Evolutionary conservation across 2,113 vertebrate species (phyloP).

Genomic region (Ailuropoda melanoleuca): DNA sequence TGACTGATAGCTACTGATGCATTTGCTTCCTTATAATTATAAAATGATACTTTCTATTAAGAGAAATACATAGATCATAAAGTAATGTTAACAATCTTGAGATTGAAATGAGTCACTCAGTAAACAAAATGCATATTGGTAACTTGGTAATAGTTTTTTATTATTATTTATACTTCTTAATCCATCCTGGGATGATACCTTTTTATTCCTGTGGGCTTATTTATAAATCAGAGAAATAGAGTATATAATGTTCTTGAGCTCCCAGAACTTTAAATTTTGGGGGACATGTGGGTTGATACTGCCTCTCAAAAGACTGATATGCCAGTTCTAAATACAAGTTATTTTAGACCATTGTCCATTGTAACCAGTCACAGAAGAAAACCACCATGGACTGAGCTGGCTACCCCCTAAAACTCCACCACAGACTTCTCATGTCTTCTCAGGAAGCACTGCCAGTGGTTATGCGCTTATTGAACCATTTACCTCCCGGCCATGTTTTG

Average conservation of each 20-base stretch:
- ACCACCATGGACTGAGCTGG: background rate
- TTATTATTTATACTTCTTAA: conserved; percentile 24
- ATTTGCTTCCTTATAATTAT: conserved; percentile 5
- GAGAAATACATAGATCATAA: background rate
- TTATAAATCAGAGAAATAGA: background rate
- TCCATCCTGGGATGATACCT: background rate
- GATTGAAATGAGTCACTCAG: background rate
- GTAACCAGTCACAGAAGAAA: background rate
- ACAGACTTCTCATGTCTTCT: background rate
- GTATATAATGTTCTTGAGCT: background rate
- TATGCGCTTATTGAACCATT: background rate
- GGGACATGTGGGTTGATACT: background rate
- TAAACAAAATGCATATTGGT: background rate
- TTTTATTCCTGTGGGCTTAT: background rate
- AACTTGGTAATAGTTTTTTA: background rate
- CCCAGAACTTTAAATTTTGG: background rate
- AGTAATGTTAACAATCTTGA: background rate
- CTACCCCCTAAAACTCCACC: background rate
- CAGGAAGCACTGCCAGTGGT: background rate
- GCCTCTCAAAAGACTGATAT: background rate
- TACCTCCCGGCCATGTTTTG: background rate
- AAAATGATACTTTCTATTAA: background rate
- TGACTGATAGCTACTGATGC: background rate
- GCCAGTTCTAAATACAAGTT: background rate
- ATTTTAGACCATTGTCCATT: background rate